A percentile compares a stretch with the other conserved stretches of the same genome.
phyloP scores from a whole-genome alignment of 2,888 invertebrate species.

The Frankliniella intonsa region DNA sequence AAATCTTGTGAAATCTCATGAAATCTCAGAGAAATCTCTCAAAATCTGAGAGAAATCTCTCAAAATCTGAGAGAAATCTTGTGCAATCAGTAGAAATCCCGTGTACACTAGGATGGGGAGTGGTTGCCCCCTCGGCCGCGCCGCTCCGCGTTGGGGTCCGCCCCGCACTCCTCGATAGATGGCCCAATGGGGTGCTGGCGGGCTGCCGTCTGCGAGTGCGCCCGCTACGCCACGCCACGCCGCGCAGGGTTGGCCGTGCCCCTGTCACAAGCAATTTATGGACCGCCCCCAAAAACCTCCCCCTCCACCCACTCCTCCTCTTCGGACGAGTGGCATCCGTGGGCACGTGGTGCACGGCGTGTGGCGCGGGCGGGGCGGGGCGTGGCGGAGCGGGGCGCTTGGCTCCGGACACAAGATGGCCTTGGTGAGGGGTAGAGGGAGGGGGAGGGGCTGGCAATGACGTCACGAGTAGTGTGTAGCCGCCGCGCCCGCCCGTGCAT shows the following conservation, averaged over 20 bases:
- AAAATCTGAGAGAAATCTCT: too few species aligned
- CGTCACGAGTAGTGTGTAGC: not conserved
- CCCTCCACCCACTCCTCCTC: not conserved
- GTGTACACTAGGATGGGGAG: too few species aligned
- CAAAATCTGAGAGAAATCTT: too few species aligned
- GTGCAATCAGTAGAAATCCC: too few species aligned
- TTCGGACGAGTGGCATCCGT: not conserved
- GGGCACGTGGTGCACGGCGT: too few species aligned
- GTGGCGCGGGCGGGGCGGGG: not conserved
- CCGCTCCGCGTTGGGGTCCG: too few species aligned
- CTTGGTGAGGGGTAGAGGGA: not conserved
- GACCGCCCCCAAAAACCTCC: not conserved
- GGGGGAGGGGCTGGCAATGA: not conserved
- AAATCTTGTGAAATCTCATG: too few species aligned
- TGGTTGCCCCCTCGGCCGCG: too few species aligned
- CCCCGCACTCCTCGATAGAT: not conserved
- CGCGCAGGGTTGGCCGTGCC: not conserved
- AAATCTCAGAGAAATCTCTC: too few species aligned
- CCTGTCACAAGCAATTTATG: conserved; percentile 25
- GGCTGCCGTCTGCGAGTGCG: conserved; percentile 1
- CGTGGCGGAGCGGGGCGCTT: not conserved
- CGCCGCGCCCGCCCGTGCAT: not conserved
- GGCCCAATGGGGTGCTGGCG: not conserved
- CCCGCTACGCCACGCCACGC: not conserved
- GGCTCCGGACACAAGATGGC: conserved; percentile 6